Evolutionary conservation across 2,113 vertebrate genomes (phyloP).

Genomic region (Furnarius figulus): DNA sequence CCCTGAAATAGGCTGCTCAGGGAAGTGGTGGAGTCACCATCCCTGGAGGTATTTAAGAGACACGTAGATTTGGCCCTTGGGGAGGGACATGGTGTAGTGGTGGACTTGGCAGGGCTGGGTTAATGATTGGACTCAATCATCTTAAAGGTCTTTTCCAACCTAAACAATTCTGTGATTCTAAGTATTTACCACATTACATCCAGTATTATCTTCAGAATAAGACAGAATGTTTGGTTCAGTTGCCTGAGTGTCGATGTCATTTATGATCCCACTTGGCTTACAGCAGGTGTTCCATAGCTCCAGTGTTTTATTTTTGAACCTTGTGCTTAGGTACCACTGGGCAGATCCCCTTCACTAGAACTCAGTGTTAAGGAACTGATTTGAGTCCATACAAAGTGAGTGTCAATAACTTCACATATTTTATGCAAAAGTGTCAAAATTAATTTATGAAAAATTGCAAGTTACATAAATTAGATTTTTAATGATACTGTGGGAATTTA

Average conservation of each 20-base stretch:
- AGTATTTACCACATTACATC: background rate
- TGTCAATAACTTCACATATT: background rate
- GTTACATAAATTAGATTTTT: background rate
- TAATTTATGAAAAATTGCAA: background rate
- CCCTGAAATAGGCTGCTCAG: background rate
- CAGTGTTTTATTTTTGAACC: background rate
- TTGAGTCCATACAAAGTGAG: background rate
- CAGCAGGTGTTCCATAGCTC: background rate
- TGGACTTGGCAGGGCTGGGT: background rate
- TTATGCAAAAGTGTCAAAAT: background rate
- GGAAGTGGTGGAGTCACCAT: background rate
- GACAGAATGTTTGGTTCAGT: background rate
- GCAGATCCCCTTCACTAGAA: background rate
- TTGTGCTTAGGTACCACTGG: background rate
- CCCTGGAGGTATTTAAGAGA: background rate
- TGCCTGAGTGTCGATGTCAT: background rate
- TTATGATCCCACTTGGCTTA: background rate
- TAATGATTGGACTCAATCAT: accelerated
- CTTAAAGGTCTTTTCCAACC: background rate
- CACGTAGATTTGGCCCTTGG: background rate
- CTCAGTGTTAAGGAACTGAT: background rate
- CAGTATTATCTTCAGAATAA: background rate
- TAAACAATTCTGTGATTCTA: background rate
- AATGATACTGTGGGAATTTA: background rate
- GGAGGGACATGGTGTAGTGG: background rate